Evolutionary conservation across 2,888 invertebrate genomes (phyloP).

Genomic region (Trissolcus japonicus): DNA sequence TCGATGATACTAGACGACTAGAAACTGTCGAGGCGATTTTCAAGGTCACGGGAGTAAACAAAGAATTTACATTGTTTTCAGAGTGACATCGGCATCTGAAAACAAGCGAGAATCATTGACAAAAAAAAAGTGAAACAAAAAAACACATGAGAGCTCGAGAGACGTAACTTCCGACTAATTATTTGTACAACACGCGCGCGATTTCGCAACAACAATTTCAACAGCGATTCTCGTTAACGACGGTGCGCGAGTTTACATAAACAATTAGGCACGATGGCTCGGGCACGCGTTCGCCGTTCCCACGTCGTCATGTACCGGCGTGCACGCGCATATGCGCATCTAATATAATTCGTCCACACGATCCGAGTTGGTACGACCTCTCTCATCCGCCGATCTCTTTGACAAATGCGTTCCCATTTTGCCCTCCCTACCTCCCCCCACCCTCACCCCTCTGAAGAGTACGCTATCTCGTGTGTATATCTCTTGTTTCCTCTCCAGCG

Average conservation of each 20-base stretch:
- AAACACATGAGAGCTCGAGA: not conserved
- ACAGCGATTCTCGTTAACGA: constrained; percentile 30
- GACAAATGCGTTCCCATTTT: constrained; percentile 57
- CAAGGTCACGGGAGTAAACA: no score
- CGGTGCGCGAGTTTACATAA: constrained; percentile 8
- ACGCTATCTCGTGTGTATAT: constrained; percentile 28
- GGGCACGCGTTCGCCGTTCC: constrained; percentile 18
- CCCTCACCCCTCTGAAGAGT: not conserved
- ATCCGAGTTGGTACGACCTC: constrained; percentile 42
- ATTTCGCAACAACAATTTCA: constrained; percentile 36
- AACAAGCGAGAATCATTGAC: no score
- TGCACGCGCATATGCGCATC: constrained; percentile 43
- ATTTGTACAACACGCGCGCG: constrained; percentile 26
- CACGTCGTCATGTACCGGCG: constrained; percentile 11
- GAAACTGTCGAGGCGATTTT: no score
- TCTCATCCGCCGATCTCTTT: constrained; percentile 56
- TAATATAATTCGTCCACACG: constrained; percentile 42
- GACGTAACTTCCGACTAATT: constrained; percentile 41
- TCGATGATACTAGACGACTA: no score
- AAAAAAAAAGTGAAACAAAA: no score
- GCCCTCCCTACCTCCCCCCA: constrained; percentile 16
- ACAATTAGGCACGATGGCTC: constrained; percentile 11
- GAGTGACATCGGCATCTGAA: no score
- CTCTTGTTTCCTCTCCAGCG: constrained; percentile 39
- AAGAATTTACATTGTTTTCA: no score